Evolutionary conservation across 2,888 invertebrate genomes (phyloP), one percentile per base, ranked within the genome.

Genomic region (Dendrolimus pini): DNA sequence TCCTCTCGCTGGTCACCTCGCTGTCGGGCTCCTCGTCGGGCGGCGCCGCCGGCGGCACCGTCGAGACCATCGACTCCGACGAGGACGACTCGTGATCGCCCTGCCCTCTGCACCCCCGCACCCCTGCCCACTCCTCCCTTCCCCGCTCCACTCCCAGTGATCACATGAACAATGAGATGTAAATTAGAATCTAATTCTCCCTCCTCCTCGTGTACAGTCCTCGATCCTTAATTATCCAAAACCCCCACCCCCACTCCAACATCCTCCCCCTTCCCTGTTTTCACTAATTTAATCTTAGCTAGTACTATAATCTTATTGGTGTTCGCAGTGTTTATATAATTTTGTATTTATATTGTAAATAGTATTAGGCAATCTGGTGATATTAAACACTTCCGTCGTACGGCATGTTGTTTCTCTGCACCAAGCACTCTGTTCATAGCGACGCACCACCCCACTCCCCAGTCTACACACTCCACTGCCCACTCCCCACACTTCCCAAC

Each of bases 321-420:
- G 12, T 47, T 53, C 64, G 66, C 67, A 63, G 65, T 60, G 62
- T 62, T 65, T 65, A 58, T 62, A 47, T 12, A 9, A 2, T 47
- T 64, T 64, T 64, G 69, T 83, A 89, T 89, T 87, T 88, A 89
- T 88, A 80, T 75, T 89, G 89, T 89, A 89, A 88, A 89, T 89
- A 89, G 86, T 78, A 76, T 78, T 81, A 89, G 88, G 81, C 84
- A 75, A 77, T 78, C 72, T 81, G 87, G 87, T 85, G 80, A 80
- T 79, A 88, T 85, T 86, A 87, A 89, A 87, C 74, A 75, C 72
- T 81, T 82, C 9, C 53, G 41, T 10, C 57, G 54, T 54, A 30
- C 42, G 42, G 54, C 54, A 55, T 55, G 54, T 14, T 47, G 42
- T 47, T 14, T n/a, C 55, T 18, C 14, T 18, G 53, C 41, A 14